phyloP scores from a whole-genome alignment of 53 echinoderm and acorn worm species.

The Holothuria leucospilota region DNA sequence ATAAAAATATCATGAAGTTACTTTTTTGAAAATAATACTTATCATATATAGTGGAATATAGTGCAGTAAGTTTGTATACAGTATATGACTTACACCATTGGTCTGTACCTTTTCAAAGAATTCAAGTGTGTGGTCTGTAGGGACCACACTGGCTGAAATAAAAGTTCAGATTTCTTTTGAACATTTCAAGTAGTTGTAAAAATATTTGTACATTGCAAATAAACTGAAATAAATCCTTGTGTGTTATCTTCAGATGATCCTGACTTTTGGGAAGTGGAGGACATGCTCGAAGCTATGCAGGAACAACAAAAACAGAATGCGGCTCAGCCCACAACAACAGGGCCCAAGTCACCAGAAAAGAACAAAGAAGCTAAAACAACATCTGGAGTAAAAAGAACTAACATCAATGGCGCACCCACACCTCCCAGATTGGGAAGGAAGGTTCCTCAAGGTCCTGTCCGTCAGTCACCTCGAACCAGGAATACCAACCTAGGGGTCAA shows the following conservation, averaged over 20 bases:
- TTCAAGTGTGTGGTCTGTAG: no score
- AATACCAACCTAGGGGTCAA: neutral
- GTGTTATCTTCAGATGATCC: constrained; percentile 69
- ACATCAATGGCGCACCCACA: neutral
- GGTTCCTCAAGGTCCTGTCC: neutral
- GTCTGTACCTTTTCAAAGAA: no score
- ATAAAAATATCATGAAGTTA: neutral
- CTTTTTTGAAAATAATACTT: no score
- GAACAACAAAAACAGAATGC: neutral
- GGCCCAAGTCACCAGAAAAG: neutral
- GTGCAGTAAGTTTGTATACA: no score
- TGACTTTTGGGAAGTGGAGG: constrained; percentile 75
- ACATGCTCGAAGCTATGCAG: constrained; percentile 35
- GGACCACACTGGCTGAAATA: no score
- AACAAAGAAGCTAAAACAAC: neutral
- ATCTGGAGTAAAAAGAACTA: no score
- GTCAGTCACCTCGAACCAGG: constrained; percentile 16
- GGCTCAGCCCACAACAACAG: neutral
- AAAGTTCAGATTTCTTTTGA: no score
- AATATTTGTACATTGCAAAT: no score
- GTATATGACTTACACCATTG: no score
- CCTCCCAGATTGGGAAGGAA: constrained; percentile 1
- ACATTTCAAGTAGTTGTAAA: no score
- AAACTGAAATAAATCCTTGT: no score
- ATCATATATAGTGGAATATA: no score